Evolutionary conservation across 2,113 vertebrate genomes (phyloP), one percentile per base, ranked within the genome.

Genomic region (Oryzias woworae): DNA sequence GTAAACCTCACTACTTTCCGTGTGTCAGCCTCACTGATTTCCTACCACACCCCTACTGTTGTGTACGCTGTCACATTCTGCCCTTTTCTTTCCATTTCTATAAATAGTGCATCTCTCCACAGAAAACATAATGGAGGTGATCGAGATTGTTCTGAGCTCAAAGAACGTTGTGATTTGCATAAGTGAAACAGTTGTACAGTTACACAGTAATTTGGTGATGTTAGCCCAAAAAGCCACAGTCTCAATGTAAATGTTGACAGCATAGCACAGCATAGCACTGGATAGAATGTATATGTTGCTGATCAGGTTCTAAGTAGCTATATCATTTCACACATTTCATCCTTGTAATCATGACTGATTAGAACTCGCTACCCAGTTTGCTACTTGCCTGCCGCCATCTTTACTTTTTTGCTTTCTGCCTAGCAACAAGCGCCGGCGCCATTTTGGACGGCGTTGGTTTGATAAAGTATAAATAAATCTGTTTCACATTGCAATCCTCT

Each of bases 351-450:
- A 83, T 56, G 73, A 73, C 75, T 80, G 87, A 82, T 83, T 75
- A 78, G 70, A 85, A 82, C 84, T 84, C 71, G 51, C 85, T 78
- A 85, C 84, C 78, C 85, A 75, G 67, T 84, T 87, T 83, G 77
- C 77, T 81, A 66, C 73, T 87, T 85, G 64, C 56, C 69, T 10
- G 51, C 81, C 73, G 75, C 88, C 87, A 87, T 90, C 76, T 88
- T 90, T 87, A 75, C 80, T 83, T 74, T 24, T 24, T 53, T 18
- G 22, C 23, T 80, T 65, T 91, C 90, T 91, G 90, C 91, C 91
- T 92, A 91, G 89, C 90, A 92, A 91, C 90, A 90, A 84, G 87
- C 81, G 7, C 55, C 43, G 61, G 66, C 71, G 84, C 85, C 85
- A 86, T 88, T 85, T 89, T 85, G 82, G 75, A 74, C 59, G 45